Conservation (phyloP, 2,888 invertebrate genomes). For the Cryptocephalus moraei region DNA sequence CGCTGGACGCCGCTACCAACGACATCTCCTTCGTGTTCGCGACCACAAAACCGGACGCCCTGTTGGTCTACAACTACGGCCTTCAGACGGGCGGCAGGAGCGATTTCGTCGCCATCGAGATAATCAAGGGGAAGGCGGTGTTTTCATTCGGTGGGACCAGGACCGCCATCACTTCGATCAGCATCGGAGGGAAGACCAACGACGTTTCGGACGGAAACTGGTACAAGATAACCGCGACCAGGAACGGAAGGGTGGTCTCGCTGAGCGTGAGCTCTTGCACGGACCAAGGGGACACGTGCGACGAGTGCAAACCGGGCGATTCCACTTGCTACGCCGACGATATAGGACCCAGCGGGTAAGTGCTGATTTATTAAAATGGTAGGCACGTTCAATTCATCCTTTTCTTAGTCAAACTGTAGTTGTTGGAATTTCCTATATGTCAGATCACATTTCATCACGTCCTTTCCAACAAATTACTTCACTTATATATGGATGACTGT, state of each 20-base stretch:
- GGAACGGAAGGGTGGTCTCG: constrained; percentile 81
- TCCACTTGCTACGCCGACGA: constrained; percentile 74
- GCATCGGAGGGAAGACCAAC: constrained; percentile 52
- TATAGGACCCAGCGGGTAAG: constrained; percentile 80
- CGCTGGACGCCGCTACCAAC: constrained; percentile 79
- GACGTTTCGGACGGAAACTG: constrained; percentile 78
- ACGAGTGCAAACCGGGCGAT: constrained; percentile 79
- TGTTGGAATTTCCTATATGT: no score
- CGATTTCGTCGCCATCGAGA: constrained; percentile 86
- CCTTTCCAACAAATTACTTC: no score
- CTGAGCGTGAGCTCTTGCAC: constrained; percentile 71
- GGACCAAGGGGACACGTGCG: constrained; percentile 78
- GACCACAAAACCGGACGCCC: constrained; percentile 74
- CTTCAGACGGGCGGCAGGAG: constrained; percentile 79
- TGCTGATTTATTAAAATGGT: constrained; percentile 19
- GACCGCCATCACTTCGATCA: constrained; percentile 75
- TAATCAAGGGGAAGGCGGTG: constrained; percentile 71
- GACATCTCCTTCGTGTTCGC: constrained; percentile 86
- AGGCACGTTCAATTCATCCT: no score
- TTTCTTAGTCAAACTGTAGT: no score
- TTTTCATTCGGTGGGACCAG: constrained; percentile 87
- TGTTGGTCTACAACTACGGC: constrained; percentile 88
- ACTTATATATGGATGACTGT: no score
- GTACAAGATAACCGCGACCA: constrained; percentile 85
- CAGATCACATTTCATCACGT: no score